phyloP scores from a whole-genome alignment of 2,797 vertebrate species.

The Chaetodon trifasciatus region DNA sequence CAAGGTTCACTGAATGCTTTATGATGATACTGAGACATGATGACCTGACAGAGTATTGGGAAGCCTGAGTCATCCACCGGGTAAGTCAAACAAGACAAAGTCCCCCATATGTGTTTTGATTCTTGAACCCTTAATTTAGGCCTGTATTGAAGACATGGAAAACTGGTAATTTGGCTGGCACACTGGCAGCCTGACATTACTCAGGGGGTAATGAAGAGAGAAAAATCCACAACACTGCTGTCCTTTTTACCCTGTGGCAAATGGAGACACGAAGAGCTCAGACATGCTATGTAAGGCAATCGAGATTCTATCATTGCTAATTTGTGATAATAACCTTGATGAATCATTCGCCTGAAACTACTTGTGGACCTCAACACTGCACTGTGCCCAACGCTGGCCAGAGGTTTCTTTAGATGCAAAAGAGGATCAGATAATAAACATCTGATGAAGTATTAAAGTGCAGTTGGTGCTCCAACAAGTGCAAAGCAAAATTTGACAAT shows the following conservation, averaged over 20 bases:
- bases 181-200: slow-evolving; percentile 53
- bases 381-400: slow-evolving; percentile 26
- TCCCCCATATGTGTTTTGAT: background rate
- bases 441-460: slow-evolving; percentile 22
- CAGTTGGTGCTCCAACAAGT: background rate
- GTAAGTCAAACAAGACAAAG: slow-evolving; percentile 21
- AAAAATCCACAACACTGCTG: slow-evolving; percentile 26
- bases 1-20: slow-evolving; percentile 3
- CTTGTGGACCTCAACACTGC: slow-evolving; percentile 2
- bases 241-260: slow-evolving; percentile 55
- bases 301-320: slow-evolving; percentile 49
- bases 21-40: background rate
- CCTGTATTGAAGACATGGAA: slow-evolving; percentile 23
- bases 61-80: slow-evolving; percentile 20
- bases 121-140: slow-evolving; percentile 38
- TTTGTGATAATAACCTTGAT: slow-evolving; percentile 58
- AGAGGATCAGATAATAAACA: slow-evolving; percentile 18
- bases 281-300: slow-evolving; percentile 12
- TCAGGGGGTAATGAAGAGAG: slow-evolving; percentile 34
- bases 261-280: slow-evolving; percentile 48
- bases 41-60: slow-evolving; percentile 1
- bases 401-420: slow-evolving; percentile 37
- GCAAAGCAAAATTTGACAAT: background rate
- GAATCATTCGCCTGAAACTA: slow-evolving; percentile 52
- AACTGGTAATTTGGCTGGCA: slow-evolving; percentile 39